Percentiles rank a stretch among this genome's conserved stretches.
These are phyloP conservation scores for Idaea aversata DNA, from an alignment of 2,888 invertebrate genomes.

Conservation along the genomic window DNA sequence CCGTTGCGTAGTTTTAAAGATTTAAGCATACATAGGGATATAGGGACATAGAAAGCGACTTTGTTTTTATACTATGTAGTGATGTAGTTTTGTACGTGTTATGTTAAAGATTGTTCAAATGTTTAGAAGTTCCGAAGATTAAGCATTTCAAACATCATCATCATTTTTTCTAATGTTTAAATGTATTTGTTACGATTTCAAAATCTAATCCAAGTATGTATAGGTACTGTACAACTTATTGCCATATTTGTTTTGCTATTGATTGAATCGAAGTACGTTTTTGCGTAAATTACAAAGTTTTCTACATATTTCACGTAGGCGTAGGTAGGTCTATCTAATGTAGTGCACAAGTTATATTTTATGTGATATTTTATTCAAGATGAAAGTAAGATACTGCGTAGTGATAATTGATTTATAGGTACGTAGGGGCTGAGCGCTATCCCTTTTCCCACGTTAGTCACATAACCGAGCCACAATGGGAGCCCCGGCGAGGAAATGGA, in stretches of 20 bases:
- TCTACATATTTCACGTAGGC: constrained; percentile 1
- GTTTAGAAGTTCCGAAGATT: too few relatives aligned
- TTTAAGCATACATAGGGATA: too few relatives aligned
- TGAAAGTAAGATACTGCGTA: constrained; percentile 48
- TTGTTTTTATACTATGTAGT: too few relatives aligned
- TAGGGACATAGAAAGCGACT: too few relatives aligned
- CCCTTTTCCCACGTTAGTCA: constrained; percentile 64
- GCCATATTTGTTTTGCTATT: neutral
- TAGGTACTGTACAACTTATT: neutral
- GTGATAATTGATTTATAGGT: constrained; percentile 67
- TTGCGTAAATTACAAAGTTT: constrained; percentile 3
- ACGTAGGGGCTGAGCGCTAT: constrained; percentile 58
- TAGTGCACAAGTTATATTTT: constrained; percentile 10
- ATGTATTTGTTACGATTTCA: too few relatives aligned
- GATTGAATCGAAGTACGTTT: neutral
- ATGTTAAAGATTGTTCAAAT: too few relatives aligned
- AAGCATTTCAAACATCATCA: too few relatives aligned
- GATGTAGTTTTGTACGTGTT: too few relatives aligned
- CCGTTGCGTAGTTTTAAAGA: too few relatives aligned
- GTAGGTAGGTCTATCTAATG: neutral
- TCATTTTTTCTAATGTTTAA: too few relatives aligned
- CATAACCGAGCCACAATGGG: constrained; percentile 56
- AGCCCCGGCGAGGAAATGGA: constrained; percentile 46
- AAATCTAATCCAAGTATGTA: neutral
- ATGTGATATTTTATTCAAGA: constrained; percentile 43